These are phyloP conservation scores for Griposia aprilina DNA, from an alignment of 2,888 invertebrate genomes.

Conservation along the genomic window DNA sequence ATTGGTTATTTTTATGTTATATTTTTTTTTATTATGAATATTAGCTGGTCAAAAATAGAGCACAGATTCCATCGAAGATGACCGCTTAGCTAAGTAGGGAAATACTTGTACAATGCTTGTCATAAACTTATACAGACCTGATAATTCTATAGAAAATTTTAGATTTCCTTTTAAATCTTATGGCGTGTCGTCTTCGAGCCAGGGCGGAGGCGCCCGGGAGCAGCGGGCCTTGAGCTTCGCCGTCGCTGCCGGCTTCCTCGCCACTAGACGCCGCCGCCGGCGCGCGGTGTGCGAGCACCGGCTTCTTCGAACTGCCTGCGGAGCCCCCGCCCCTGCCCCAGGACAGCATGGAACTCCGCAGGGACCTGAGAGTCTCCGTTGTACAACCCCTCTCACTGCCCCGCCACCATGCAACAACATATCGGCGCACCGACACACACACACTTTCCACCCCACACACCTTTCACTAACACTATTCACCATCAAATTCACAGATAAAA, in stretches of 20 bases:
- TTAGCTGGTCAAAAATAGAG: background rate
- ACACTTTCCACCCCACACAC: slow-evolving; percentile 76
- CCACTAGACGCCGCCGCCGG: slow-evolving; percentile 70
- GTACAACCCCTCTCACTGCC: slow-evolving; percentile 85
- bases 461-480: slow-evolving; percentile 75
- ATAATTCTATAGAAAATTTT: slow-evolving; percentile 85
- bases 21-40: too few relatives aligned
- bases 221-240: slow-evolving; percentile 80
- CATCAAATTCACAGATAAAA: slow-evolving; percentile 70
- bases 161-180: slow-evolving; percentile 86
- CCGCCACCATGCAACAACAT: slow-evolving; percentile 87
- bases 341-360: slow-evolving; percentile 89
- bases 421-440: slow-evolving; percentile 82
- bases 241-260: slow-evolving; percentile 75
- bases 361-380: slow-evolving; percentile 89
- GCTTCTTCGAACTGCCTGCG: slow-evolving; percentile 78
- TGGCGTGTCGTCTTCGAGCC: slow-evolving; percentile 87
- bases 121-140: slow-evolving; percentile 76
- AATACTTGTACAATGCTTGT: background rate
- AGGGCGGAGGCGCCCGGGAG: slow-evolving; percentile 86
- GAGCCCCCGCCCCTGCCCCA: slow-evolving; percentile 81
- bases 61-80: background rate
- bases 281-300: slow-evolving; percentile 70
- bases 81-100: background rate
- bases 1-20: background rate